A percentile compares a stretch with the other conserved stretches of the same genome.
phyloP scores from a whole-genome alignment of 1,140 invertebrate species.

The Augochlora pura region DNA sequence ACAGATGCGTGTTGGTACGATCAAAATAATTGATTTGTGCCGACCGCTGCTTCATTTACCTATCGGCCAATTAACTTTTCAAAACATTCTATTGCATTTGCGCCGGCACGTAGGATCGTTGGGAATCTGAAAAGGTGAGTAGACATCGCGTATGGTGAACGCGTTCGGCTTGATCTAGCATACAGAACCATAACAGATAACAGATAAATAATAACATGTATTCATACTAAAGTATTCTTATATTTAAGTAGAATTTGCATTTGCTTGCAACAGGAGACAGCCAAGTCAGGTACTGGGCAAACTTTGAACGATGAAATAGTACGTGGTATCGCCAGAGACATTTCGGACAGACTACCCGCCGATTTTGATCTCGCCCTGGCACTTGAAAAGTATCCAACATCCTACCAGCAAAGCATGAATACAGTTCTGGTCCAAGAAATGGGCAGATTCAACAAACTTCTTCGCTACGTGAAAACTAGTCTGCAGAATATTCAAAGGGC shows the following conservation, averaged over 20 bases:
- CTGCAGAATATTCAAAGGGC: conserved; percentile 91
- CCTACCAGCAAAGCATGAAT: conserved; percentile 93
- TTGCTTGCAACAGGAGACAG: conserved; percentile 70
- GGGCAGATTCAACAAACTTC: conserved; percentile 92
- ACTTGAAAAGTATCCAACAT: conserved; percentile 88
- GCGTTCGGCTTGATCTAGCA: too few relatives aligned
- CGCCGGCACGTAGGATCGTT: conserved; percentile 70
- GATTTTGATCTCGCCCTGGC: conserved; percentile 86
- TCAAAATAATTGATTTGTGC: conserved; percentile 36
- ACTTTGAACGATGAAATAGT: conserved; percentile 86
- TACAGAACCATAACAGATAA: too few relatives aligned
- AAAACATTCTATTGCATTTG: conserved; percentile 7
- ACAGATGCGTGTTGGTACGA: too few relatives aligned
- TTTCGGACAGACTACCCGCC: conserved; percentile 87
- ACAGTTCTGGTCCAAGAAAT: conserved; percentile 97
- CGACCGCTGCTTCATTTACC: conserved; percentile 14
- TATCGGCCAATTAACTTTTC: conserved; percentile 17
- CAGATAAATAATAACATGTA: too few relatives aligned
- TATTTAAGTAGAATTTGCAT: not conserved
- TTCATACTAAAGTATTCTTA: too few relatives aligned
- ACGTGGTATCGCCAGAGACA: conserved; percentile 85
- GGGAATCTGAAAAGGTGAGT: conserved; percentile 68
- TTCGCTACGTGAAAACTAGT: conserved; percentile 87
- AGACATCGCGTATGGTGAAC: not conserved
- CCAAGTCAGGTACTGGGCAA: conserved; percentile 68